A percentile compares a stretch with the other conserved stretches of the same genome.
Evolutionary conservation across 2,113 vertebrate genomes (phyloP).

Genomic region (Microcebus murinus): DNA sequence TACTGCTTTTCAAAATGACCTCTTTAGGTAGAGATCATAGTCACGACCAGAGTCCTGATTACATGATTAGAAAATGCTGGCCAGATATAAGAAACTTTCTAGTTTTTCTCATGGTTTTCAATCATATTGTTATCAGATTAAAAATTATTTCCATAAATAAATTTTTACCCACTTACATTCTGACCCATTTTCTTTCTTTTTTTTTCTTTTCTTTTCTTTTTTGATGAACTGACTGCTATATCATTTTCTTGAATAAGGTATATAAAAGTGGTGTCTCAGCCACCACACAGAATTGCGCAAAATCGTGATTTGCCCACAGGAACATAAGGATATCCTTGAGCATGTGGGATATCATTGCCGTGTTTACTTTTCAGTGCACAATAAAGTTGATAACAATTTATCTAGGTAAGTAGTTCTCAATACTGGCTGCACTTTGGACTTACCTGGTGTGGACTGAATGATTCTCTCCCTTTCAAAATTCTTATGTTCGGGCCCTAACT

Average conservation of each 20-base stretch:
- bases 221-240: no score
- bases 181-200: background rate
- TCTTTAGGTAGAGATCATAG: background rate
- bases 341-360: accelerated
- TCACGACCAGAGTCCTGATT: background rate
- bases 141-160: background rate
- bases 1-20: background rate
- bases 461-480: background rate
- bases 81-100: background rate
- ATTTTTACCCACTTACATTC: background rate
- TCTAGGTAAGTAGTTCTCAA: background rate
- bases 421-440: background rate
- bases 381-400: background rate
- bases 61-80: background rate
- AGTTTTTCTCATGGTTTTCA: background rate
- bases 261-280: background rate
- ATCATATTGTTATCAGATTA: background rate
- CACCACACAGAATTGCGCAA: background rate
- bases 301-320: background rate
- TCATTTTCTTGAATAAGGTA: background rate
- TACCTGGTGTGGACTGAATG: background rate
- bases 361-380: background rate
- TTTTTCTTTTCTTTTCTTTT: no score
- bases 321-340: background rate
- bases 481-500: background rate